Evolutionary conservation across 2,888 invertebrate species (phyloP).

Genomic region (Seira sanloemensis): DNA sequence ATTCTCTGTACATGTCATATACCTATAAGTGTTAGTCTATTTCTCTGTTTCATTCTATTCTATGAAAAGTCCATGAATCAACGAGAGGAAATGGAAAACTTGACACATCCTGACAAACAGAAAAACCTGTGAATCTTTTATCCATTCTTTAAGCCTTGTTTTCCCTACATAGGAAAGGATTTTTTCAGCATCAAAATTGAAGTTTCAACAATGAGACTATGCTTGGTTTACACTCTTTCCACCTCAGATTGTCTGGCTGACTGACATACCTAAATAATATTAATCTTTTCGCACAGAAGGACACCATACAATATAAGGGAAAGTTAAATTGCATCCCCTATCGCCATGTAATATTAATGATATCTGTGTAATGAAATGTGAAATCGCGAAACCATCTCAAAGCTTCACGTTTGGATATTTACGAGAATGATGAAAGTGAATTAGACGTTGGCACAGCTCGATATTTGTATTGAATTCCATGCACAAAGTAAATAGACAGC

Average conservation of each 20-base stretch:
- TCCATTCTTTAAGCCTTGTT: slow-evolving; percentile 16
- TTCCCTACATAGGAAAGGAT: background rate
- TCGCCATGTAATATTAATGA: slow-evolving; percentile 18
- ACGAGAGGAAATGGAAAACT: slow-evolving; percentile 60
- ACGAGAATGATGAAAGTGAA: no score
- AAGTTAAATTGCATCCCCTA: slow-evolving; percentile 29
- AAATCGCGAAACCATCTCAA: slow-evolving; percentile 28
- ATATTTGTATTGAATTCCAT: no score
- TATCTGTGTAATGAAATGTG: slow-evolving; percentile 49
- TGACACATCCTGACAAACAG: slow-evolving; percentile 59
- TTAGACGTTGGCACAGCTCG: no score
- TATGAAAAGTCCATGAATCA: slow-evolving; percentile 51
- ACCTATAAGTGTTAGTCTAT: background rate
- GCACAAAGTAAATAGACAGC: slow-evolving; percentile 36
- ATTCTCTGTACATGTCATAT: background rate
- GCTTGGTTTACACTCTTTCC: background rate
- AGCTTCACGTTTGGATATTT: background rate
- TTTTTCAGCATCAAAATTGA: background rate
- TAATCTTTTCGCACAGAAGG: slow-evolving; percentile 49
- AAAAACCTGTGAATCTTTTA: slow-evolving; percentile 53
- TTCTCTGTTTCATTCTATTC: slow-evolving; percentile 16
- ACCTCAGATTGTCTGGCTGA: slow-evolving; percentile 6
- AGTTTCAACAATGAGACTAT: background rate
- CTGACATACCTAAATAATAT: slow-evolving; percentile 48
- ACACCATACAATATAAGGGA: slow-evolving; percentile 22